Evolutionary conservation across 2,797 vertebrate genomes (phyloP).

Genomic region (Coregonus suidteri): DNA sequence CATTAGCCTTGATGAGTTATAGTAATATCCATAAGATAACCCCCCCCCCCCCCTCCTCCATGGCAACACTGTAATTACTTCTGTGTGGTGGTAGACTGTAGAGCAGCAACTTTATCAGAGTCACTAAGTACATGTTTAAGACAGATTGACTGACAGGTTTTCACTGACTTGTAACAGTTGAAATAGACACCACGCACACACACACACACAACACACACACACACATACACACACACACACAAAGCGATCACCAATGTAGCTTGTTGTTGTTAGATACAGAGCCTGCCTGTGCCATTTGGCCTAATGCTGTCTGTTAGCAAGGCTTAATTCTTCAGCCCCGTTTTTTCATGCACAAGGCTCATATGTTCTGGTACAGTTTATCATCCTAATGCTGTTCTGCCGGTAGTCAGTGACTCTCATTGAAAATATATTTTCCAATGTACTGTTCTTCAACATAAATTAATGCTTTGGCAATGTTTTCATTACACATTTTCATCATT

Average conservation of each 20-base stretch:
- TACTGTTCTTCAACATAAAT: too few species aligned
- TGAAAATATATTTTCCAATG: too few species aligned
- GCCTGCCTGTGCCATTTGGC: conserved; percentile 61
- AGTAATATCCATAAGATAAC: too few species aligned
- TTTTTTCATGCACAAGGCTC: conserved; percentile 28
- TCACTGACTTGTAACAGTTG: not conserved
- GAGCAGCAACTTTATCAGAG: conserved; percentile 4
- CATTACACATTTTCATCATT: too few species aligned
- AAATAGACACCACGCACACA: not conserved
- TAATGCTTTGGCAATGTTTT: too few species aligned
- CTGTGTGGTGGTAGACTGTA: not conserved
- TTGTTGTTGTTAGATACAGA: conserved; percentile 33
- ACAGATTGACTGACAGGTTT: conserved; percentile 12
- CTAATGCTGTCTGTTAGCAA: conserved; percentile 49
- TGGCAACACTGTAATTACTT: conserved; percentile 54
- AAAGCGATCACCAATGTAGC: conserved; percentile 14
- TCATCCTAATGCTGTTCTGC: conserved; percentile 13
- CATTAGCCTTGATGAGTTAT: conserved; percentile 2
- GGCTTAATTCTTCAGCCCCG: conserved; percentile 33
- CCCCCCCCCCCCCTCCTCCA: not conserved
- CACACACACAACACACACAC: not conserved
- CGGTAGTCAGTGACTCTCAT: too few species aligned
- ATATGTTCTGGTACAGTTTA: conserved; percentile 41
- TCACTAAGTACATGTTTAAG: conserved; percentile 7
- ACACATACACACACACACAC: not conserved